These are phyloP conservation scores for Geopemphigus sp. DNA, from an alignment of 1,140 invertebrate species.

Conservation along the genomic window DNA sequence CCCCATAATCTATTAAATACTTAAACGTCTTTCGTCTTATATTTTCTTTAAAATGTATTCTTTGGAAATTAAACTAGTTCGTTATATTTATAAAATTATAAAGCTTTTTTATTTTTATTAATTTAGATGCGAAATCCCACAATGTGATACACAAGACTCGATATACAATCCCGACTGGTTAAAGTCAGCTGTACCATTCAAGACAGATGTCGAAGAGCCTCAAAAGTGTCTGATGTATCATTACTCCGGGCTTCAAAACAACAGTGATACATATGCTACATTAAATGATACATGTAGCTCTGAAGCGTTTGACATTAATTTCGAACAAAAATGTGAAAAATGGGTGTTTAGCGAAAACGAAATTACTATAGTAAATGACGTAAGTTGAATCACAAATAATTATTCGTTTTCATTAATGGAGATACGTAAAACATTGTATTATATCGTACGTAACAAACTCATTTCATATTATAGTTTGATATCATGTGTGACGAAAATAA, in stretches of 20 bases:
- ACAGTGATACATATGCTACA: not conserved
- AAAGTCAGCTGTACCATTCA: not conserved
- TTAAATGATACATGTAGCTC: not conserved
- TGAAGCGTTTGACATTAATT: constrained; percentile 48
- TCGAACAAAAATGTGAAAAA: constrained; percentile 55
- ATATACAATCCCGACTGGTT: constrained; percentile 22
- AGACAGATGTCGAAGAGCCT: not conserved
- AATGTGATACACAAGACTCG: not conserved
- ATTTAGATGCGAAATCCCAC: constrained; percentile 11
- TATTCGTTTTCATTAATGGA: not conserved
- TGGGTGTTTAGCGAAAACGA: constrained; percentile 60
- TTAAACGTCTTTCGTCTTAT: too few relatives aligned
- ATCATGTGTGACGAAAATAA: constrained; percentile 62
- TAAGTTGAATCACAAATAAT: constrained; percentile 52
- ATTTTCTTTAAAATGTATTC: not conserved
- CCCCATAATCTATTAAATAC: too few relatives aligned
- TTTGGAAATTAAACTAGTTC: not conserved
- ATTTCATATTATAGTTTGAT: constrained; percentile 56
- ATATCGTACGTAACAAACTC: not conserved
- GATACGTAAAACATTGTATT: too few relatives aligned
- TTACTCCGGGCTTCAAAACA: too few relatives aligned
- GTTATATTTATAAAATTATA: too few relatives aligned
- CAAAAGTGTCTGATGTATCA: constrained; percentile 10
- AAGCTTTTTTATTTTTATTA: not conserved
- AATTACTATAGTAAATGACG: constrained; percentile 62